phyloP scores from a whole-genome alignment of 1,140 invertebrate species.

The Harpegnathos saltator region DNA sequence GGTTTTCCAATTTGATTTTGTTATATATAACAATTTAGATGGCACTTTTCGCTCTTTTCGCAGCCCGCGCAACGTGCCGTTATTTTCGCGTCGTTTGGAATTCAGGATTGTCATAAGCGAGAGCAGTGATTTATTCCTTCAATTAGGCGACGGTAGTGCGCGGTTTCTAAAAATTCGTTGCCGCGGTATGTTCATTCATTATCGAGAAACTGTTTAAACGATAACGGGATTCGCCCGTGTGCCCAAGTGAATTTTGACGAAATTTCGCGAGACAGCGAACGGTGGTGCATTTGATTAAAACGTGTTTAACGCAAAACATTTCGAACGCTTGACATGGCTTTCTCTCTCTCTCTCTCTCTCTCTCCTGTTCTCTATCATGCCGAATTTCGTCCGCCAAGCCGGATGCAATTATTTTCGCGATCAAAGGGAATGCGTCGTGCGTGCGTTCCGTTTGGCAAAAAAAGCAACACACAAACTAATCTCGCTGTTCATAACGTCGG shows the following conservation, averaged over 20 bases:
- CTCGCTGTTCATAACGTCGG: background rate
- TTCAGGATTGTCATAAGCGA: background rate
- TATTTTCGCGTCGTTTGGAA: background rate
- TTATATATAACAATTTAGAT: slow-evolving; percentile 53
- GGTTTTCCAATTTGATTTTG: slow-evolving; percentile 40
- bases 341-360: too few species aligned
- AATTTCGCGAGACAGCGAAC: slow-evolving; percentile 35
- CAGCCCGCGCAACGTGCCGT: background rate
- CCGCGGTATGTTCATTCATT: slow-evolving; percentile 15
- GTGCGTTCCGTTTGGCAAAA: background rate
- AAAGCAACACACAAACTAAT: slow-evolving; percentile 1
- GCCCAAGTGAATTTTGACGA: background rate
- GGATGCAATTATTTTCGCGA: background rate
- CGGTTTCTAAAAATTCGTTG: background rate
- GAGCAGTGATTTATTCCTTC: slow-evolving; percentile 31
- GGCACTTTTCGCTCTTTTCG: slow-evolving; percentile 18
- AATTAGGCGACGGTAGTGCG: background rate
- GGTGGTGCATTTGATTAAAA: background rate
- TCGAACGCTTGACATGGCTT: background rate
- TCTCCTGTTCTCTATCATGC: background rate
- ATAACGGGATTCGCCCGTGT: slow-evolving; percentile 15
- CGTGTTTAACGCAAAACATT: slow-evolving; percentile 22
- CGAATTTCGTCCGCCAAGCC: background rate
- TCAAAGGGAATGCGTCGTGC: background rate
- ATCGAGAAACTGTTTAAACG: slow-evolving; percentile 36